Percentiles rank a stretch among this genome's conserved stretches.
These are phyloP conservation scores for Hemicordylus capensis DNA, from an alignment of 2,113 vertebrate species.

Conservation along the genomic window DNA sequence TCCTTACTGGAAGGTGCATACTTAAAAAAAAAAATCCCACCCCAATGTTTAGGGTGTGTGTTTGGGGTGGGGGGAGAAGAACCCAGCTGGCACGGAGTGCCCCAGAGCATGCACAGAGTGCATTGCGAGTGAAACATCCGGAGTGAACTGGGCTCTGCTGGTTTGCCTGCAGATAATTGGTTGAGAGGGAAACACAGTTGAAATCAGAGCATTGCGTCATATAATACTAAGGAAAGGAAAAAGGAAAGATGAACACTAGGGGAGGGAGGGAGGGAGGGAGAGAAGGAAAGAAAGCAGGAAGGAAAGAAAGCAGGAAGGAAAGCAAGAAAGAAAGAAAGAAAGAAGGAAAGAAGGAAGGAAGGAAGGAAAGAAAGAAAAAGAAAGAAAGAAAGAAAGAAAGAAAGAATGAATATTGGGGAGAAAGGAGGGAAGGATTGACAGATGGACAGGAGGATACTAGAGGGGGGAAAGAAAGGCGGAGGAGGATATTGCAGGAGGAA, in stretches of 20 bases:
- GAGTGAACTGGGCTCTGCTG: neutral
- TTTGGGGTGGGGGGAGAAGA: too few species aligned
- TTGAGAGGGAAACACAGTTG: neutral
- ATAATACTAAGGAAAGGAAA: too few species aligned
- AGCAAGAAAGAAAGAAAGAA: neutral
- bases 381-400: neutral
- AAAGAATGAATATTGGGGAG: neutral
- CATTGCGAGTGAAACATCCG: too few species aligned
- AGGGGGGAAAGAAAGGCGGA: too few species aligned
- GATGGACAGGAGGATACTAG: too few species aligned
- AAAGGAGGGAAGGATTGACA: neutral
- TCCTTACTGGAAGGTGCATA: too few species aligned
- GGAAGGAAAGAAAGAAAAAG: neutral
- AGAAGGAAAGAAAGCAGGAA: neutral
- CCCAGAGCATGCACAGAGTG: too few species aligned
- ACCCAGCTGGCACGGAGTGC: too few species aligned
- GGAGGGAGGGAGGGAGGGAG: neutral
- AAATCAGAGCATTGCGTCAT: neutral
- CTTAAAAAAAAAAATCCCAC: too few species aligned
- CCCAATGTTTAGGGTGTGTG: too few species aligned
- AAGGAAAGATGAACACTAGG: neutral
- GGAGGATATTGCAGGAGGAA: too few species aligned
- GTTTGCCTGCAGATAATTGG: neutral
- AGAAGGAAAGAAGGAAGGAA: neutral
- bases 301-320: too few species aligned